Percentiles rank a stretch among this genome's conserved stretches.
These are phyloP conservation scores for Eulemur coronatus DNA, from an alignment of 2,797 vertebrate species.

Conservation along the genomic window DNA sequence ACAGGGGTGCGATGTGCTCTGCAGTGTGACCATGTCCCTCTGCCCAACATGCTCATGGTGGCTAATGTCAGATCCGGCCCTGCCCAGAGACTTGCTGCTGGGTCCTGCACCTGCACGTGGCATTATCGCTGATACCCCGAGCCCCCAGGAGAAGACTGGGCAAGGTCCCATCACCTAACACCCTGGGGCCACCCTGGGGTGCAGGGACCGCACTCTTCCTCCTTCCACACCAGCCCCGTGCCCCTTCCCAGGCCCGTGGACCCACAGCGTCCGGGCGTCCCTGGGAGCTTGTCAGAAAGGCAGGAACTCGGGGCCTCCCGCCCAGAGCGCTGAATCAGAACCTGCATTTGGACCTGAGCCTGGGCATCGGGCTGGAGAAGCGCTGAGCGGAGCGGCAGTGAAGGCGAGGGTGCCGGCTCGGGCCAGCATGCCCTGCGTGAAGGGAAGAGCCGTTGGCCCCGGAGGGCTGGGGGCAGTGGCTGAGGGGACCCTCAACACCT, in stretches of 20 bases:
- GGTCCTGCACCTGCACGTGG: neutral
- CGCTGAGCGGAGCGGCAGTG: neutral
- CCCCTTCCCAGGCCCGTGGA: neutral
- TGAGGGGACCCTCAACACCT: neutral
- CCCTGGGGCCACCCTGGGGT: neutral
- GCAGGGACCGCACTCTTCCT: rapidly evolving
- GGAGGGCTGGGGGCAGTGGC: neutral
- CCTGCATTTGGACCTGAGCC: neutral
- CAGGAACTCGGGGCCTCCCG: neutral
- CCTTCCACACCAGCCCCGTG: neutral
- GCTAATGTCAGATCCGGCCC: neutral
- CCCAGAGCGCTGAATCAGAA: neutral
- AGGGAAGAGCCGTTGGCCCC: neutral
- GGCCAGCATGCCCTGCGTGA: neutral
- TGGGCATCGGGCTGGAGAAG: too few species aligned
- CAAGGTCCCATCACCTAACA: neutral
- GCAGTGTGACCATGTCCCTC: rapidly evolving
- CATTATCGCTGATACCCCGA: rapidly evolving
- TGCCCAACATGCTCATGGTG: neutral
- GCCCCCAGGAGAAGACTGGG: neutral
- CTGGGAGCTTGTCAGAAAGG: neutral
- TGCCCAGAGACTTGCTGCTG: neutral
- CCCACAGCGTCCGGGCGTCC: rapidly evolving
- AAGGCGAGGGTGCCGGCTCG: neutral
- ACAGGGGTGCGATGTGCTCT: neutral